Evolutionary conservation across 2,113 vertebrate genomes (phyloP).

Genomic region (Pristiophorus japonicus): DNA sequence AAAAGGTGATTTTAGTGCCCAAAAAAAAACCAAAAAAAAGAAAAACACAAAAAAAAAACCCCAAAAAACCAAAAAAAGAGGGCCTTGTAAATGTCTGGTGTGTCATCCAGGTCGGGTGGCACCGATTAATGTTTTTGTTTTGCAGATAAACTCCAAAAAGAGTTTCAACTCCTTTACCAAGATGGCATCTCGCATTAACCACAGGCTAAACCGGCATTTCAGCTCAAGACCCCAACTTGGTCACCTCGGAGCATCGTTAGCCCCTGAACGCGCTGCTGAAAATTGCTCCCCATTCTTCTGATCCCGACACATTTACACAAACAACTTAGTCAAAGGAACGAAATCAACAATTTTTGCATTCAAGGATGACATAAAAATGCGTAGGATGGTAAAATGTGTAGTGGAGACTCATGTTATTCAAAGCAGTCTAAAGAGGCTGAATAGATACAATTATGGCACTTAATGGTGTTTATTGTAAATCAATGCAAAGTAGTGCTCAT

Average conservation of each 20-base stretch:
- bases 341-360: neutral
- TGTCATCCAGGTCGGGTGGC: no score
- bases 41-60: no score
- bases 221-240: neutral
- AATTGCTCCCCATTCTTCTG: neutral
- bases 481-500: neutral
- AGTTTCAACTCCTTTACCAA: no score
- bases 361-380: neutral
- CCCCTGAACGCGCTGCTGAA: no score
- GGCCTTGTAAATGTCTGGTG: no score
- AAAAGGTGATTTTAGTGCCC: no score
- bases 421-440: neutral
- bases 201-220: neutral
- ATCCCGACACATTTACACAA: neutral
- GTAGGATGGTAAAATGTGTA: neutral
- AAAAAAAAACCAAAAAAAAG: no score
- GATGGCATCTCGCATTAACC: neutral
- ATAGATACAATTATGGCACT: neutral
- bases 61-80: no score
- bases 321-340: neutral
- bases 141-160: no score
- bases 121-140: no score
- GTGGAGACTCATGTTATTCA: neutral
- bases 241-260: neutral
- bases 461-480: neutral